Base-by-base conservation (phyloP, 2,888 invertebrate genomes). In the Uropetala carovei region DNA sequence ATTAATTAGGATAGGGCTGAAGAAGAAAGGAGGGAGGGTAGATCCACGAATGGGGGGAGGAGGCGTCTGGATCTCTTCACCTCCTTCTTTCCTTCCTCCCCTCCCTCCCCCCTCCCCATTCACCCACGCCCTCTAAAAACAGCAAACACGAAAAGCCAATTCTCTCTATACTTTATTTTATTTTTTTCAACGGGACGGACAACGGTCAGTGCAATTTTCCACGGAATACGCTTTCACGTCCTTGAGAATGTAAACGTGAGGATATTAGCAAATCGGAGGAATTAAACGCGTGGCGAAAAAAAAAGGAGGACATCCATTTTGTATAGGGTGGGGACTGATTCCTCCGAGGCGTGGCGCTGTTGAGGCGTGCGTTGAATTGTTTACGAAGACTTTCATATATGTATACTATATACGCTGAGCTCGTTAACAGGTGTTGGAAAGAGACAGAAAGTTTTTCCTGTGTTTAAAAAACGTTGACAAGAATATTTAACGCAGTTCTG, bases 161-260 rank as follows among this genome's bases (percentile, higher is more conserved):
- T 89, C 89, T 8, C 60, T 10, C 16, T 43, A 27, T n/a, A n/a
- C n/a, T n/a, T n/a, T n/a, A n/a, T n/a, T 59, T 10, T 64, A 43
- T 64, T 30, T 64, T 64, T 64, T 27, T 43, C 60, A 59, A 27
- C 14, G 30, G 11, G 59, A 22, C 64, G 64, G 89, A 58, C 89
- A 18, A 11, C 89, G 64, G 75, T 75, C 75, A 75, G 27, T 75
- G 75, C 75, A 75, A 27, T 75, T 75, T 75, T 75, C 75, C 16
- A 18, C 56, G 43, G 64, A 64, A 89, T 56, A 89, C 89, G 43
- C 68, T 68, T 68, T 68, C 89, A n/a, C 89, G 89, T 89, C 89
- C 89, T 89, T 89, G 89, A 64, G 64, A 43, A 64, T 68, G 89
- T 89, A 89, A 68, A 89, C 89, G 89, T 89, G 89, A 89, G 89